A percentile compares a stretch with the other conserved stretches of the same genome.
Conservation (phyloP, 2,797 vertebrate genomes). For the Danio choprae region DNA sequence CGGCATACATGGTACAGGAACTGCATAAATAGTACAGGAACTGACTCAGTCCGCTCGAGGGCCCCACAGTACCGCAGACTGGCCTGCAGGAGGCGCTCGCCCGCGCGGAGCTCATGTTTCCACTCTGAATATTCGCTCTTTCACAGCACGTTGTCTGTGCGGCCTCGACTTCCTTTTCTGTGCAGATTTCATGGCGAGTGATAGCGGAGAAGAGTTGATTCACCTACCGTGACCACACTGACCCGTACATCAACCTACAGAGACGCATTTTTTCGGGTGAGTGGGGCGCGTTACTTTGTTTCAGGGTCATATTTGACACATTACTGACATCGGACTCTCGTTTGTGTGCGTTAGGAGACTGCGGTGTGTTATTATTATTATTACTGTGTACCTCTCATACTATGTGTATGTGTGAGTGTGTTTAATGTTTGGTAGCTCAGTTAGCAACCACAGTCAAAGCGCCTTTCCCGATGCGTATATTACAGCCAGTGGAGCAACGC, state of each 20-base stretch:
- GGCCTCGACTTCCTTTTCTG: constrained; percentile 78
- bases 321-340: not conserved
- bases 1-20: not conserved
- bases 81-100: constrained; percentile 42
- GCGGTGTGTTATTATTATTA: constrained; percentile 4
- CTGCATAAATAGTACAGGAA: not conserved
- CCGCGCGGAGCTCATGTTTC: not conserved
- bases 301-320: not conserved
- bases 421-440: constrained; percentile 40
- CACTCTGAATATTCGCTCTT: constrained; percentile 35
- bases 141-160: constrained; percentile 54
- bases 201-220: constrained; percentile 78
- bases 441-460: constrained; percentile 35
- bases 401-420: constrained; percentile 1
- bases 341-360: not conserved
- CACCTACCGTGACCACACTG: constrained; percentile 50
- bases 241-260: constrained; percentile 45
- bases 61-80: not conserved
- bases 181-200: constrained; percentile 83
- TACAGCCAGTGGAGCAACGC: not conserved
- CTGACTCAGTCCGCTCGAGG: not conserved
- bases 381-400: not conserved
- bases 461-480: constrained; percentile 8
- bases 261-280: constrained; percentile 48
- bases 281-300: constrained; percentile 8